A percentile compares a stretch with the other conserved stretches of the same genome.
phyloP scores from a whole-genome alignment of 2,113 vertebrate genomes.

The Acanthisitta chloris region DNA sequence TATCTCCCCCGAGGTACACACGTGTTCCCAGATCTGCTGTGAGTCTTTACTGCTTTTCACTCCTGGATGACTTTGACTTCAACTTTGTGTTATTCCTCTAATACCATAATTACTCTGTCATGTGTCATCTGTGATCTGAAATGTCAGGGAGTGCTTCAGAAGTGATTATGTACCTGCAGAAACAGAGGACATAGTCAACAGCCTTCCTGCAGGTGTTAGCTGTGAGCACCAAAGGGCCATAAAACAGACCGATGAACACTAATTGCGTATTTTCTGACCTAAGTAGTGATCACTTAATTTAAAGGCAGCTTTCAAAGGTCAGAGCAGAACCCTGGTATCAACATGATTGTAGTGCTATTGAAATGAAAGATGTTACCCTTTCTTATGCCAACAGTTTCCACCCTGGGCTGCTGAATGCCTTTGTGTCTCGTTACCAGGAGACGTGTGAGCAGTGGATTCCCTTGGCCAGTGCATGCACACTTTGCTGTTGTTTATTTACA shows the following conservation, averaged over 20 bases:
- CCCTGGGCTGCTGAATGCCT: background rate
- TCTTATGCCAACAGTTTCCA: background rate
- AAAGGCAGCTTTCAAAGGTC: constrained; percentile 2
- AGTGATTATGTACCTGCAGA: background rate
- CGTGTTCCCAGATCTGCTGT: background rate
- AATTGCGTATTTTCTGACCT: background rate
- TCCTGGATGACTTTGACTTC: background rate
- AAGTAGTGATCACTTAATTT: constrained; percentile 27
- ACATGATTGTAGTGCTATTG: background rate
- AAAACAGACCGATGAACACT: background rate
- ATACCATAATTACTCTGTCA: background rate
- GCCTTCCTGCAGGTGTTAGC: background rate
- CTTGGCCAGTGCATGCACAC: background rate
- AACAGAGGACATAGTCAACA: background rate
- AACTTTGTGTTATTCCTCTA: constrained; percentile 21
- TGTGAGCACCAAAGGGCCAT: background rate
- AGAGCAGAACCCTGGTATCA: background rate
- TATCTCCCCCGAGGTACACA: background rate
- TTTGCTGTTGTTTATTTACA: constrained; percentile 8
- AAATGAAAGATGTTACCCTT: background rate
- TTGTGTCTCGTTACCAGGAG: background rate
- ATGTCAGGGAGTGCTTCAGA: background rate
- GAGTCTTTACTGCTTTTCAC: background rate
- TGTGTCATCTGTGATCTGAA: background rate
- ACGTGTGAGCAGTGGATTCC: background rate